Conservation (phyloP, 2,888 invertebrate genomes). For the Epirrhoe alternata region DNA sequence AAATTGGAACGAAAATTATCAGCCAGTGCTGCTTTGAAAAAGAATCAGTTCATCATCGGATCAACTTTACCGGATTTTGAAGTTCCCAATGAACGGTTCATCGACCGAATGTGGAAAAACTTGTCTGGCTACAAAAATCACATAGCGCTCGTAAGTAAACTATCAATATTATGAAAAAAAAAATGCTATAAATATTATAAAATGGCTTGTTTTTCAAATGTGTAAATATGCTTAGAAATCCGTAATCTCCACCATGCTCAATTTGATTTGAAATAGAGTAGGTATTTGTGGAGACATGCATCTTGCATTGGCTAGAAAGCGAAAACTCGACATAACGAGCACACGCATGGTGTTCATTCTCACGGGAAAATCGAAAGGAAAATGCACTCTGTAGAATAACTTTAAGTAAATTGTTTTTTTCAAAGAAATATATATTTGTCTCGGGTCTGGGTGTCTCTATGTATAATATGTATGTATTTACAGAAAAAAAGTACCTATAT, state of each 20-base stretch:
- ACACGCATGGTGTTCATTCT: constrained; percentile 9
- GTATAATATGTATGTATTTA: too few species aligned
- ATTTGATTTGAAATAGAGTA: neutral
- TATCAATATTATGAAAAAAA: neutral
- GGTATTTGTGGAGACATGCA: neutral
- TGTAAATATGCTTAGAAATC: neutral
- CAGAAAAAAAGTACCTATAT: too few species aligned
- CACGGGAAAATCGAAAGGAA: constrained; percentile 13
- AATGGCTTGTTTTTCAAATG: neutral
- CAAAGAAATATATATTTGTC: too few species aligned
- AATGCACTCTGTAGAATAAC: constrained; percentile 3
- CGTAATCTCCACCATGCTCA: neutral
- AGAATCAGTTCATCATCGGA: constrained; percentile 66
- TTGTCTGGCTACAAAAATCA: constrained; percentile 63
- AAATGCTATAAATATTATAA: neutral
- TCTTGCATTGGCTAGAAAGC: constrained; percentile 13
- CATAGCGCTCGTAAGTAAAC: constrained; percentile 71
- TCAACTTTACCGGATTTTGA: constrained; percentile 66
- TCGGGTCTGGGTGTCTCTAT: too few species aligned
- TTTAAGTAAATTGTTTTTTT: neutral
- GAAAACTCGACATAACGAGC: constrained; percentile 6
- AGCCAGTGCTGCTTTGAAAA: constrained; percentile 54
- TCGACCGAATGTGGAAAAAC: constrained; percentile 69
- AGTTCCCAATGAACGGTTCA: constrained; percentile 63
- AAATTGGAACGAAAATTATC: constrained; percentile 68